Conservation (phyloP, 2,888 invertebrate genomes). For the Thecocarcelia acutangulata region DNA sequence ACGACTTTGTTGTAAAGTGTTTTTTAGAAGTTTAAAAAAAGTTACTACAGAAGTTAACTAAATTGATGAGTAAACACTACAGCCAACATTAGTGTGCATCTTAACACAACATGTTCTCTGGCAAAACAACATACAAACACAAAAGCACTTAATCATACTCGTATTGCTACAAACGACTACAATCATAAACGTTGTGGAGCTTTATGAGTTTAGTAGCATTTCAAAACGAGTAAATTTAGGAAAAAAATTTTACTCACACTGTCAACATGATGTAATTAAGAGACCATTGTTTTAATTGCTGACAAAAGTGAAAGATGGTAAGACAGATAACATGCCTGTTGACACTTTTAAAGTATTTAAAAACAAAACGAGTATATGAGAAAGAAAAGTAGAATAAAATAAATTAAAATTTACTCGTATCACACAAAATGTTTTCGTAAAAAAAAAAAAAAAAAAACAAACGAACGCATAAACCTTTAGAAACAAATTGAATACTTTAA, state of each 20-base stretch:
- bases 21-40: constrained; percentile 4
- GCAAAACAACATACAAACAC: constrained; percentile 25
- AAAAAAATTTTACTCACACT: constrained; percentile 55
- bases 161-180: background rate
- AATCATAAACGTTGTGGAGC: constrained; percentile 27
- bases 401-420: constrained; percentile 28
- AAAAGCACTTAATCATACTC: constrained; percentile 12
- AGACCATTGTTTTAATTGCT: constrained; percentile 80
- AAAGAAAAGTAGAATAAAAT: constrained; percentile 37
- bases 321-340: constrained; percentile 79
- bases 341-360: constrained; percentile 77
- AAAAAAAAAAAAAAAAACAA: background rate
- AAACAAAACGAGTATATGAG: constrained; percentile 29
- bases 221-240: constrained; percentile 25
- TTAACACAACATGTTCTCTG: constrained; percentile 27
- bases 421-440: constrained; percentile 39
- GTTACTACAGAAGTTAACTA: background rate
- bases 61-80: constrained; percentile 40
- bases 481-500: constrained; percentile 9
- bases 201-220: constrained; percentile 24
- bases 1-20: too few species aligned
- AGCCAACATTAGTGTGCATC: background rate
- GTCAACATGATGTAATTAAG: constrained; percentile 77
- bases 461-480: background rate
- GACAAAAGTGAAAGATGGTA: constrained; percentile 80